phyloP scores from a whole-genome alignment of 2,888 invertebrate genomes.

The Amphiduros pacificus region DNA sequence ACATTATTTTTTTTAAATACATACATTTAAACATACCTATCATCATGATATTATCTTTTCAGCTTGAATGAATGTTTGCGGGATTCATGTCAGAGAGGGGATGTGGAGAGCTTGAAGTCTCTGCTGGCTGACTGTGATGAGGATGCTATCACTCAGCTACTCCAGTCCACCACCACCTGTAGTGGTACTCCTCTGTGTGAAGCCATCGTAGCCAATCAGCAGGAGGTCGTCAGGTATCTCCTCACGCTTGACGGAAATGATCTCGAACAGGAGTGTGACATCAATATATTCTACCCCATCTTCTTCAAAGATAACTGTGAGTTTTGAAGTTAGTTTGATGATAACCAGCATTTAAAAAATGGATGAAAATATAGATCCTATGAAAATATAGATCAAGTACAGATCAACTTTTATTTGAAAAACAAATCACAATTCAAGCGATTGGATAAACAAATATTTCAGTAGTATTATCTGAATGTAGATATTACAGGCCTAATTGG shows the following conservation, averaged over 20 bases:
- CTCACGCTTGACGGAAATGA: slow-evolving; percentile 10
- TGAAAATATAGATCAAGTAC: too few species aligned
- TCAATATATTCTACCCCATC: slow-evolving; percentile 25
- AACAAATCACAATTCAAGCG: too few species aligned
- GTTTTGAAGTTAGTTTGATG: too few species aligned
- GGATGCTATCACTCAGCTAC: not conserved
- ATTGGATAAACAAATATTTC: too few species aligned
- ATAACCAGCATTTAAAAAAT: too few species aligned
- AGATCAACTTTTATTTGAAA: too few species aligned
- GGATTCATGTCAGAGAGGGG: slow-evolving; percentile 22
- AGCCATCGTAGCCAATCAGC: slow-evolving; percentile 13
- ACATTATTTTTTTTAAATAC: too few species aligned
- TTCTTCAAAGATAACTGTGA: slow-evolving; percentile 18
- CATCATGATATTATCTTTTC: not conserved
- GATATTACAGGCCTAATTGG: too few species aligned
- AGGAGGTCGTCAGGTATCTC: slow-evolving; percentile 8
- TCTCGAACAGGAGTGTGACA: slow-evolving; percentile 22
- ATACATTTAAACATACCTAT: too few species aligned
- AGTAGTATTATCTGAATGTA: too few species aligned
- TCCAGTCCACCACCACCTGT: slow-evolving; percentile 9
- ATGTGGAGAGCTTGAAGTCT: slow-evolving; percentile 9
- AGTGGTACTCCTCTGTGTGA: slow-evolving; percentile 26
- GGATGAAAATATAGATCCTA: too few species aligned
- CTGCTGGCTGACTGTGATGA: slow-evolving; percentile 5
- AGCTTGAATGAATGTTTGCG: slow-evolving; percentile 22